Evolutionary conservation across 2,113 vertebrate species (phyloP), one percentile per base, ranked within the genome.

Genomic region (Triplophysa siluroides): DNA sequence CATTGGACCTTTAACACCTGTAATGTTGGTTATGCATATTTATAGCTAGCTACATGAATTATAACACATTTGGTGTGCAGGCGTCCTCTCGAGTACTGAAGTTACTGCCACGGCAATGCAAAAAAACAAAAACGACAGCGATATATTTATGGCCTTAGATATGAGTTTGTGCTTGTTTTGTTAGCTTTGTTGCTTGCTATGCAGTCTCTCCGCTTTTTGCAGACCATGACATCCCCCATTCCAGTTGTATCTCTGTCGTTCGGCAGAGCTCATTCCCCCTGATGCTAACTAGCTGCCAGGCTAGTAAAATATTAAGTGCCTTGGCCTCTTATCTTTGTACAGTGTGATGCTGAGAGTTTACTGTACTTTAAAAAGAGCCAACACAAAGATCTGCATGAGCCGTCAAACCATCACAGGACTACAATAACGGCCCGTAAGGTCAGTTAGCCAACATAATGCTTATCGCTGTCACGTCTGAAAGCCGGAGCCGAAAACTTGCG

Each of bases 381-480:
- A 52, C 63, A 54, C 21, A 24, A 26, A 26, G 75, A 84, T 78
- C 68, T 68, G 63, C 73, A 81, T 29, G 23, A 33, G 24, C 14
- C 6, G 7, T 69, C 24, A 19, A 61, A 16, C 74, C 54, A 66
- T 74, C 65, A 43, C 45, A 33, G 21, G 60, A 67, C 68, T 54
- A 68, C 74, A 78, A 24, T 81, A 71, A 69, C 3, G 6, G 21
- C 41, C 38, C 23, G 63, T 63, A 75, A 74, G 68, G 65, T 84
- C 69, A 78, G 69, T 26, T 21, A 75, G 63, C 74, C 76, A 79
- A 50, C 65, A 71, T 81, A 81, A 70, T 84, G 83, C 72, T 84
- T 82, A 78, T 79, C 75, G 23, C 58, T 52, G 76, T 78, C 70
- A 79, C 83, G 79, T 84, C 79, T 71, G 79, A 73, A 43, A 72